phyloP scores from a whole-genome alignment of 2,888 invertebrate species.

The Idaea biselata region DNA sequence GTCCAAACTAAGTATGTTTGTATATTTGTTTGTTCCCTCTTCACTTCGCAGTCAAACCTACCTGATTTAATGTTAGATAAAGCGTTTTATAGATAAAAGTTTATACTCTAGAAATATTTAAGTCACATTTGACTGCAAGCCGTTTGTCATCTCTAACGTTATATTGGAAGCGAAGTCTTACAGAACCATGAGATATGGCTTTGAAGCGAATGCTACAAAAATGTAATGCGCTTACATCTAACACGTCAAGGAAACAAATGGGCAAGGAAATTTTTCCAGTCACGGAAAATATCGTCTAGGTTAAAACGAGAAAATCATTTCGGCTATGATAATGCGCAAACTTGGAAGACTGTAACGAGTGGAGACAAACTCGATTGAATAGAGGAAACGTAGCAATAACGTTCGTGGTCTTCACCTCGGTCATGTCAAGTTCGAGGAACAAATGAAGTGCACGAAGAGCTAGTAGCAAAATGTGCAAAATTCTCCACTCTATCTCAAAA shows the following conservation, averaged over 20 bases:
- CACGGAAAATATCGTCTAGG: constrained; percentile 38
- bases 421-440: constrained; percentile 75
- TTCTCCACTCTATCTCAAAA: too few relatives aligned
- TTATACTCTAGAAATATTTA: constrained; percentile 46
- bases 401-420: constrained; percentile 69
- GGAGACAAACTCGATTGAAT: constrained; percentile 66
- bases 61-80: not conserved
- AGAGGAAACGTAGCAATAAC: constrained; percentile 63
- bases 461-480: too few relatives aligned
- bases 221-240: constrained; percentile 61
- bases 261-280: constrained; percentile 45
- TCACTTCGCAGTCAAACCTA: too few relatives aligned
- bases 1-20: too few relatives aligned
- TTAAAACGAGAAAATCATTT: constrained; percentile 52
- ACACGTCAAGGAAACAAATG: constrained; percentile 60
- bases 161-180: constrained; percentile 61
- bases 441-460: constrained; percentile 57
- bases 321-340: constrained; percentile 53
- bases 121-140: constrained; percentile 48
- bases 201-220: constrained; percentile 53
- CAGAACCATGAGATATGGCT: constrained; percentile 56
- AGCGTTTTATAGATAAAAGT: constrained; percentile 19
- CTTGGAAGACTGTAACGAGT: constrained; percentile 56
- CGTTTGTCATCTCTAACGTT: constrained; percentile 57
- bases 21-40: too few relatives aligned